phyloP scores from a whole-genome alignment of 2,113 vertebrate genomes.

The Ellobius talpinus region DNA sequence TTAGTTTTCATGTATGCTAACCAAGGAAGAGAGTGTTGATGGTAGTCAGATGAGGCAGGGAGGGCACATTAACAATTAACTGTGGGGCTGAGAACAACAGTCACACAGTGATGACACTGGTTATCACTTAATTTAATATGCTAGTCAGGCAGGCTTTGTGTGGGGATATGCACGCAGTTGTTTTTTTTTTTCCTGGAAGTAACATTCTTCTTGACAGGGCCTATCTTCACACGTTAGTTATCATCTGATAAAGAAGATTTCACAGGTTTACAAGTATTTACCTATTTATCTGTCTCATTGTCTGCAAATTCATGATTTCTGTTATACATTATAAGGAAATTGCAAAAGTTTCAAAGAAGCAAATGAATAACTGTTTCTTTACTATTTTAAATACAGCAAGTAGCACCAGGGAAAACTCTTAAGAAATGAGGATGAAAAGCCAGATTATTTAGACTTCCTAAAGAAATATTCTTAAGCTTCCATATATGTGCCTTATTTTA shows the following conservation, averaged over 20 bases:
- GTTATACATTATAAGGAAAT: background rate
- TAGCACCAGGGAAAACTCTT: background rate
- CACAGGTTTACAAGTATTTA: background rate
- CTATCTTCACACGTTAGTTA: background rate
- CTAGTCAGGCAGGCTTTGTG: background rate
- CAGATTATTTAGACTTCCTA: background rate
- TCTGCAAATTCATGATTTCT: background rate
- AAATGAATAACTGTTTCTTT: background rate
- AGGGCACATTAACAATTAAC: background rate
- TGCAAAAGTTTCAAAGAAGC: background rate
- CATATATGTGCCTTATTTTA: background rate
- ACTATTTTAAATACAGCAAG: background rate
- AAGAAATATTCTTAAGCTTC: slow-evolving; percentile 38
- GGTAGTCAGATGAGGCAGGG: background rate
- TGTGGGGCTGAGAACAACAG: background rate
- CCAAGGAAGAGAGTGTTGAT: background rate
- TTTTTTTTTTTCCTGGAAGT: slow-evolving; percentile 4
- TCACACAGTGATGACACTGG: background rate
- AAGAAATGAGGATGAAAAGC: slow-evolving; percentile 29
- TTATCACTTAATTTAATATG: background rate
- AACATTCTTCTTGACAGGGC: background rate
- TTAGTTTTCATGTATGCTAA: background rate
- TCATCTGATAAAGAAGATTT: background rate
- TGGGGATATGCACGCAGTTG: background rate
- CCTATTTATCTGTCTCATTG: background rate